Conservation (phyloP, 2,797 vertebrate species). For the Sebastes reedi region DNA sequence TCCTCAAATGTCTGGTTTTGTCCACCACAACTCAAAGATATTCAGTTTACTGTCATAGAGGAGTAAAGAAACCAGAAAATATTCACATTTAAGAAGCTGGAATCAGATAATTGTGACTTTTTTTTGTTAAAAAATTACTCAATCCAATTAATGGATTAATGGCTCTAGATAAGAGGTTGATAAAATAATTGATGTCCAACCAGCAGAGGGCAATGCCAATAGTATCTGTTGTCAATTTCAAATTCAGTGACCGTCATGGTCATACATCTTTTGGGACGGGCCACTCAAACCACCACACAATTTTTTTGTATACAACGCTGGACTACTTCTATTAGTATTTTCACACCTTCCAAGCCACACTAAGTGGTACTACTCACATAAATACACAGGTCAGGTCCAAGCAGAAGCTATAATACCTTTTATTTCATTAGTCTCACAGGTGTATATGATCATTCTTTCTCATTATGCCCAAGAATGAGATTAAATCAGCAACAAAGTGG, state of each 20-base stretch:
- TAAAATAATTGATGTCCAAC: background rate
- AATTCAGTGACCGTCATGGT: too few relatives aligned
- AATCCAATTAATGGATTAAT: too few relatives aligned
- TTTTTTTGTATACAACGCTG: background rate
- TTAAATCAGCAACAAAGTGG: constrained; percentile 12
- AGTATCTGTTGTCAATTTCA: background rate
- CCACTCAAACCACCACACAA: too few relatives aligned
- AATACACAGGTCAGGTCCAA: background rate
- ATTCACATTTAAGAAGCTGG: too few relatives aligned
- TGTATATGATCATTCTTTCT: background rate
- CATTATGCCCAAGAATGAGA: background rate
- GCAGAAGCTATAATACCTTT: background rate
- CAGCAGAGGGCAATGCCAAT: background rate
- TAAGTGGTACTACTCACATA: background rate
- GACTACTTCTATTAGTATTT: background rate
- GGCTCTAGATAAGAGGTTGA: background rate
- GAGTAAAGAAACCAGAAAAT: too few relatives aligned
- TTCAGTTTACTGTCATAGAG: too few relatives aligned
- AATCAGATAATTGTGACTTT: too few relatives aligned
- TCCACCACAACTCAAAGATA: too few relatives aligned
- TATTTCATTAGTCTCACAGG: background rate
- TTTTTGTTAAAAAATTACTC: too few relatives aligned
- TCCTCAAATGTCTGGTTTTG: too few relatives aligned
- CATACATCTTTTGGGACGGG: too few relatives aligned
- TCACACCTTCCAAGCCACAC: background rate